phyloP scores from a whole-genome alignment of 2,888 invertebrate species.

The Keiferia lycopersicella region DNA sequence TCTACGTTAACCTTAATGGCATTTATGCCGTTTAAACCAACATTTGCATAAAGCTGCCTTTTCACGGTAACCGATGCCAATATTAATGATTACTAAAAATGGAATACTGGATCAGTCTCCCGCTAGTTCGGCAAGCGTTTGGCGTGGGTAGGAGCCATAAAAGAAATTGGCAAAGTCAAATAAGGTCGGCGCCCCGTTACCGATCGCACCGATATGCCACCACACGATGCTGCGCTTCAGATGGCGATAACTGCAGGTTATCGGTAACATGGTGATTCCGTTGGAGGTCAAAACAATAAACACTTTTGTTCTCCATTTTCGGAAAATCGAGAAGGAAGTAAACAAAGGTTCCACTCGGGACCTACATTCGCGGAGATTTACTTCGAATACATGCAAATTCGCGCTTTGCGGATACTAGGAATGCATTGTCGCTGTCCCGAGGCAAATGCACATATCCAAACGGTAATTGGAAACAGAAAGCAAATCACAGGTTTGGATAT shows the following conservation, averaged over 20 bases:
- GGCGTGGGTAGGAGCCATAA: constrained; percentile 55
- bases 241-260: constrained; percentile 32
- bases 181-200: constrained; percentile 59
- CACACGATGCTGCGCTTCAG: constrained; percentile 32
- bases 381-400: constrained; percentile 11
- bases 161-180: constrained; percentile 56
- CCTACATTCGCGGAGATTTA: background rate
- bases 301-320: constrained; percentile 23
- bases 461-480: constrained; percentile 25
- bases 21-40: background rate
- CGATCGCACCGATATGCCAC: constrained; percentile 41
- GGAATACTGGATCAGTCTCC: constrained; percentile 26
- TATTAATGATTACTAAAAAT: constrained; percentile 22
- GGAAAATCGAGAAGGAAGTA: constrained; percentile 13
- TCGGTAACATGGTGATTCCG: constrained; percentile 21
- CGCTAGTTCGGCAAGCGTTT: constrained; percentile 44
- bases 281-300: constrained; percentile 22
- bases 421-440: constrained; percentile 8
- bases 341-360: constrained; percentile 15
- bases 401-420: constrained; percentile 5
- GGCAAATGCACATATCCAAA: constrained; percentile 16
- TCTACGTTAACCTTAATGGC: constrained; percentile 3
- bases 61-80: constrained; percentile 4
- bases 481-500: constrained; percentile 41
- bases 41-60: constrained; percentile 16